A percentile compares a stretch with the other conserved stretches of the same genome.
Conservation (phyloP, 2,888 invertebrate genomes). For the Lymantria monacha region DNA sequence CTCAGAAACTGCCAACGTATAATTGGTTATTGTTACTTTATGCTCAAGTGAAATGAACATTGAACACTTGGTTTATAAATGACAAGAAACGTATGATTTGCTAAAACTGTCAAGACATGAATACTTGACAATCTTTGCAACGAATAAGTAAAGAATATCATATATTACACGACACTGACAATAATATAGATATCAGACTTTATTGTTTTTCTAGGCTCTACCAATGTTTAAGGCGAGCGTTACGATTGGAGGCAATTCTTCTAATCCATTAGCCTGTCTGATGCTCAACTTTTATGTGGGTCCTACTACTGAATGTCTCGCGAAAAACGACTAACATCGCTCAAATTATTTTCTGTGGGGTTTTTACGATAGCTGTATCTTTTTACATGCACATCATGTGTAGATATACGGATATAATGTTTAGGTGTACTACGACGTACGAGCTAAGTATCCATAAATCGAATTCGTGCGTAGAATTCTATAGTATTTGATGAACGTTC, state of each 20-base stretch:
- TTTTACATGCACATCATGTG: slow-evolving; percentile 78
- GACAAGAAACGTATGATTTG: slow-evolving; percentile 39
- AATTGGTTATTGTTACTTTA: no score
- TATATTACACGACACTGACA: slow-evolving; percentile 47
- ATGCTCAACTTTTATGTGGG: slow-evolving; percentile 77
- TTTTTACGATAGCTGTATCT: slow-evolving; percentile 80
- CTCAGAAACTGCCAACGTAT: no score
- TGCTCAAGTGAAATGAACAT: neutral
- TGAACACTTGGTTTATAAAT: slow-evolving; percentile 16
- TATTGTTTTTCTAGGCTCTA: slow-evolving; percentile 62
- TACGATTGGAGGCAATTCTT: slow-evolving; percentile 76
- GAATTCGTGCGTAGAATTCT: slow-evolving; percentile 73
- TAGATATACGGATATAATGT: slow-evolving; percentile 76
- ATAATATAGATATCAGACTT: slow-evolving; percentile 57
- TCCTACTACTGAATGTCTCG: slow-evolving; percentile 77
- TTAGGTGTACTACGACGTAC: slow-evolving; percentile 64
- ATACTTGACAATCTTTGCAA: neutral
- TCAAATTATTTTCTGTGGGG: slow-evolving; percentile 79
- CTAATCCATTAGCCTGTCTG: slow-evolving; percentile 79
- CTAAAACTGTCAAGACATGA: slow-evolving; percentile 18
- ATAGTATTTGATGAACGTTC: slow-evolving; percentile 27
- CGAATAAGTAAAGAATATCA: slow-evolving; percentile 26
- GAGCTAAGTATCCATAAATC: slow-evolving; percentile 71
- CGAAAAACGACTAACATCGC: slow-evolving; percentile 74
- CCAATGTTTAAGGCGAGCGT: slow-evolving; percentile 61